Evolutionary conservation across 2,797 vertebrate genomes (phyloP).

Genomic region (Melanogrammus aeglefinus): DNA sequence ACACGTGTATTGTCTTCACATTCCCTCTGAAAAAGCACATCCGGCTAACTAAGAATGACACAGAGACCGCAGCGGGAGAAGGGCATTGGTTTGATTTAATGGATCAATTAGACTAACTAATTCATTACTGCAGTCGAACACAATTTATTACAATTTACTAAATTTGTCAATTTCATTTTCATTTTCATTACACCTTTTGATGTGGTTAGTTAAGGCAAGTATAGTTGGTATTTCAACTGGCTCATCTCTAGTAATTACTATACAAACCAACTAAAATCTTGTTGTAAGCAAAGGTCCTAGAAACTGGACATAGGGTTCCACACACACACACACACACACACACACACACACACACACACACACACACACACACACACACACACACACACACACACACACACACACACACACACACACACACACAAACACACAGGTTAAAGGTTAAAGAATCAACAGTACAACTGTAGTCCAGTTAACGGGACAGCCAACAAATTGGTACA

Average conservation of each 20-base stretch:
- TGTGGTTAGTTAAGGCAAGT: too few species aligned
- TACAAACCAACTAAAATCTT: neutral
- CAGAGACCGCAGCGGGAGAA: neutral
- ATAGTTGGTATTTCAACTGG: too few species aligned
- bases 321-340: neutral
- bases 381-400: neutral
- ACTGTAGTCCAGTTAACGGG: neutral
- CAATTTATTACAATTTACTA: neutral
- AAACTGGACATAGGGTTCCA: neutral
- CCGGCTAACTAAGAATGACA: neutral
- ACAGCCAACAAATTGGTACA: too few species aligned
- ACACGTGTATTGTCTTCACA: too few species aligned
- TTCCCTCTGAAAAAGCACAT: too few species aligned
- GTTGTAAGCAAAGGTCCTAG: too few species aligned
- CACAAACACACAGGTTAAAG: neutral
- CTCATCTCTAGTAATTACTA: too few species aligned
- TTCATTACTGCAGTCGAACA: neutral
- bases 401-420: conserved; percentile 2
- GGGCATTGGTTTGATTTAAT: neutral
- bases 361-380: neutral
- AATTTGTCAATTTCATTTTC: conserved; percentile 3
- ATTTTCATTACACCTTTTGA: neutral
- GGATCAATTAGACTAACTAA: neutral
- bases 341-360: neutral
- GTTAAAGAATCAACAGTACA: neutral